A percentile compares a stretch with the other conserved stretches of the same genome.
Conservation (phyloP, 2,888 invertebrate genomes). For the Amblyjoppa fuscipennis region DNA sequence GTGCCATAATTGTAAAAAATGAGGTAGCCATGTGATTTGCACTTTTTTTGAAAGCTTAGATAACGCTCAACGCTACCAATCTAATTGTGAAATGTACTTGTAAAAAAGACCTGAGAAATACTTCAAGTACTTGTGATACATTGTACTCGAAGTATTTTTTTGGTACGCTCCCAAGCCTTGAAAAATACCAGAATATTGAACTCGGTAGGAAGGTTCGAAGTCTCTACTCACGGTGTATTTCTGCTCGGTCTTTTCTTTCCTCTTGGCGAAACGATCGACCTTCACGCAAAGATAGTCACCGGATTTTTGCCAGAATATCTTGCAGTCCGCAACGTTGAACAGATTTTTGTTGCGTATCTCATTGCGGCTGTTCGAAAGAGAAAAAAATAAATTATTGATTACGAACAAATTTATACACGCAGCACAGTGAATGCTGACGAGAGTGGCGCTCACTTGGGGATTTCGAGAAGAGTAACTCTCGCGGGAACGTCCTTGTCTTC, state of each 20-base stretch:
- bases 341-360: conserved; percentile 97
- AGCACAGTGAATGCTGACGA: not conserved
- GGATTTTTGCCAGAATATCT: conserved; percentile 99
- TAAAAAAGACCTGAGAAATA: no score
- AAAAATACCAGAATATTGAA: not conserved
- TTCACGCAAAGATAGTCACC: conserved; percentile 99
- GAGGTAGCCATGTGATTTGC: no score
- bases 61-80: no score
- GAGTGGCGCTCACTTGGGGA: conserved; percentile 89
- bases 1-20: no score
- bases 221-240: conserved; percentile 92
- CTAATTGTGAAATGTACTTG: not conserved
- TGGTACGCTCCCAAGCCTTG: no score
- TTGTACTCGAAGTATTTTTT: no score
- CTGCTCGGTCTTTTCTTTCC: conserved; percentile 96
- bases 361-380: conserved; percentile 86
- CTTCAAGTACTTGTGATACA: no score
- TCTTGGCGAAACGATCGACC: conserved; percentile 95
- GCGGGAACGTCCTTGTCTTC: conserved; percentile 99
- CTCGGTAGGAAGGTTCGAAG: not conserved
- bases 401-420: not conserved
- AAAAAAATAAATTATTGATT: not conserved
- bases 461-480: conserved; percentile 95
- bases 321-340: conserved; percentile 99
- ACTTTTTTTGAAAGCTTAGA: no score